Evolutionary conservation across 2,888 invertebrate species (phyloP).

Genomic region (Mesorhabditis spiculigera): DNA sequence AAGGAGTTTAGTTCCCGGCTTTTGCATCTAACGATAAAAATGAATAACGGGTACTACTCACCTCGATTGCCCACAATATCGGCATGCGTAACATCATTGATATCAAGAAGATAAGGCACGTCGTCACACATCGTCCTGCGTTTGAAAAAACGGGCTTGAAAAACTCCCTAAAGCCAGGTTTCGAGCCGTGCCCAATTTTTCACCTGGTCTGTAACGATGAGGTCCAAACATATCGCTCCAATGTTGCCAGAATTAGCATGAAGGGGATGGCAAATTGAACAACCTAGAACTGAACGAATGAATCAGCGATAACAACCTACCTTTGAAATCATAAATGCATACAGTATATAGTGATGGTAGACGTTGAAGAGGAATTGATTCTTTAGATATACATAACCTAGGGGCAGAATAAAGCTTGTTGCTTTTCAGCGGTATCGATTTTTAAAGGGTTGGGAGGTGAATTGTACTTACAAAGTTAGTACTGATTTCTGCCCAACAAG

Average conservation of each 20-base stretch:
- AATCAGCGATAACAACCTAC: not conserved
- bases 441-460: not conserved
- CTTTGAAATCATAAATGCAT: constrained; percentile 20
- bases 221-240: constrained; percentile 42
- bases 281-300: constrained; percentile 36
- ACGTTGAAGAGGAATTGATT: constrained; percentile 15
- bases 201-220: constrained; percentile 32
- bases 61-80: constrained; percentile 30
- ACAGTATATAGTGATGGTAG: constrained; percentile 37
- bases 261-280: constrained; percentile 45
- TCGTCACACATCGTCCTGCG: constrained; percentile 24
- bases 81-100: constrained; percentile 25
- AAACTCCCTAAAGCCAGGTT: constrained; percentile 18
- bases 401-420: not conserved
- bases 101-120: constrained; percentile 19
- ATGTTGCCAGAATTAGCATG: constrained; percentile 39
- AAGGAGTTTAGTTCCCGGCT: not conserved
- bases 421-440: not conserved
- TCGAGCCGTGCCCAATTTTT: constrained; percentile 1
- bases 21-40: not conserved
- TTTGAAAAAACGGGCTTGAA: constrained; percentile 31
- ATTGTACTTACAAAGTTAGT: not conserved
- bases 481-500: too few species aligned
- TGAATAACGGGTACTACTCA: constrained; percentile 9
- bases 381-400: not conserved